Percentiles rank a stretch among this genome's conserved stretches.
phyloP scores from a whole-genome alignment of 2,888 invertebrate genomes.

The Netelia fuscicornis region DNA sequence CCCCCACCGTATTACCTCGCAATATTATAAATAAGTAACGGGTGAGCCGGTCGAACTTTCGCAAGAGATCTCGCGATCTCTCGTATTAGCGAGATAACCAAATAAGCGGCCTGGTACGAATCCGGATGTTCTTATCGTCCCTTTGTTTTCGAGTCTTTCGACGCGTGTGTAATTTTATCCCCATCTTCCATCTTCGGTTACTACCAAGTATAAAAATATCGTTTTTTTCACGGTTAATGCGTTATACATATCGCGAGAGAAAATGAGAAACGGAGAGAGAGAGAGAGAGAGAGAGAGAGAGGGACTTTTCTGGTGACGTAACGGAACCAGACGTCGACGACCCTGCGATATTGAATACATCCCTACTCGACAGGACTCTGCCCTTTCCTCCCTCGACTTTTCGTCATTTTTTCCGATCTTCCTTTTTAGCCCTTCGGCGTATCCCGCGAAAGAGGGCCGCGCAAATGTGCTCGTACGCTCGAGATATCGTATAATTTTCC shows the following conservation, averaged over 20 bases:
- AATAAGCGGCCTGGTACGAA: too few relatives aligned
- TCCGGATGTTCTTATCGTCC: conserved; percentile 36
- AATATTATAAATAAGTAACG: too few relatives aligned
- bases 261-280: conserved; percentile 8
- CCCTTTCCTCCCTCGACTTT: not conserved
- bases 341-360: conserved; percentile 33
- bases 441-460: not conserved
- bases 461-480: not conserved
- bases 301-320: conserved; percentile 23
- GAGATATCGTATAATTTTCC: not conserved
- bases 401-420: conserved; percentile 2
- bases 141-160: conserved; percentile 28
- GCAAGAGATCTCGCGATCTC: not conserved
- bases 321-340: conserved; percentile 38
- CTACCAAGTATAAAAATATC: not conserved
- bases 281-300: not conserved
- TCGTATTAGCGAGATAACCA: too few relatives aligned
- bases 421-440: not conserved
- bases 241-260: conserved; percentile 15
- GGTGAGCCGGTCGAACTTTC: not conserved
- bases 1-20: too few relatives aligned
- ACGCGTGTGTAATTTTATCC: conserved; percentile 31
- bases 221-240: conserved; percentile 18
- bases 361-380: not conserved
- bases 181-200: conserved; percentile 5